Evolutionary conservation across 2,888 invertebrate genomes (phyloP).

Genomic region (Pammene fasciana): DNA sequence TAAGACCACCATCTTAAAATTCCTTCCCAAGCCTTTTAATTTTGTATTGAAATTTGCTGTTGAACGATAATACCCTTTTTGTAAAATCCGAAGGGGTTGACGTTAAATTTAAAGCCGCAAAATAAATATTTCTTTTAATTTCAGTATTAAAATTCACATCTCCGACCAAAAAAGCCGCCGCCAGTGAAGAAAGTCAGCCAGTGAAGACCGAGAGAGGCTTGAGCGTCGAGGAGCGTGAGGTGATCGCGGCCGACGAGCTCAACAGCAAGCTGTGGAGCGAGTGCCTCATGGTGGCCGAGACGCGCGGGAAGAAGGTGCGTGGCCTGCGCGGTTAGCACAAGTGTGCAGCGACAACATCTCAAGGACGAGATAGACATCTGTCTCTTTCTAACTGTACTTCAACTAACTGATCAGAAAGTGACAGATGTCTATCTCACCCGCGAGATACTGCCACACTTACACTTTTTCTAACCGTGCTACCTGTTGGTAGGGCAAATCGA

Average conservation of each 20-base stretch:
- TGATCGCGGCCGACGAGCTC: constrained; percentile 77
- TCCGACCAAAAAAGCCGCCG: constrained; percentile 50
- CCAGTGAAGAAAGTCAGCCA: constrained; percentile 47
- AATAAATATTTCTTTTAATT: background rate
- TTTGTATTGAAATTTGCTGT: background rate
- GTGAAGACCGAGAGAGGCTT: constrained; percentile 46
- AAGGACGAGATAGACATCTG: too few species aligned
- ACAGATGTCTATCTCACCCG: too few species aligned
- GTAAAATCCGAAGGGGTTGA: too few species aligned
- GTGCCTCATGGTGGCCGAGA: constrained; percentile 73
- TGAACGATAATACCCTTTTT: too few species aligned
- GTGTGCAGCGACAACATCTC: too few species aligned
- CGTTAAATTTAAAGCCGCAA: background rate
- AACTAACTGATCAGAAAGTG: too few species aligned
- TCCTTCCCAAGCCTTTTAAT: background rate
- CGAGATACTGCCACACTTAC: too few species aligned
- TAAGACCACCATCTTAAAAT: constrained; percentile 8
- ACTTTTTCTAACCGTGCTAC: too few species aligned
- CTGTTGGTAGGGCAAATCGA: too few species aligned
- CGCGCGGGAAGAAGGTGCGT: constrained; percentile 78
- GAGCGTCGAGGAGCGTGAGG: constrained; percentile 65
- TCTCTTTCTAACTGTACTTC: too few species aligned
- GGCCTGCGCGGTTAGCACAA: background rate
- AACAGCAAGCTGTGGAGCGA: constrained; percentile 88
- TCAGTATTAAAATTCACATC: constrained; percentile 44